A percentile compares a stretch with the other conserved stretches of the same genome.
Conservation (phyloP, 2,113 vertebrate genomes). For the Neopipo cinnamomea region DNA sequence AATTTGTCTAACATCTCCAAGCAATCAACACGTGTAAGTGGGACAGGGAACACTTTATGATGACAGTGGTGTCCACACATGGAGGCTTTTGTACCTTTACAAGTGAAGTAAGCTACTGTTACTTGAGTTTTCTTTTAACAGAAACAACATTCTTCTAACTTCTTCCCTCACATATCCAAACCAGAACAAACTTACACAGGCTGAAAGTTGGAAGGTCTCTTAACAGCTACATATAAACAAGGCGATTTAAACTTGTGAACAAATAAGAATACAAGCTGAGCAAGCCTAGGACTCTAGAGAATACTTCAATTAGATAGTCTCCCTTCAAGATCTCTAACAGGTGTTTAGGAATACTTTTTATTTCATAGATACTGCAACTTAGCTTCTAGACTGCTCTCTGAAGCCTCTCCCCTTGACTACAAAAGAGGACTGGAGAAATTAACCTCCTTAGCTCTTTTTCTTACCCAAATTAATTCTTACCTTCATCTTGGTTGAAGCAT, state of each 20-base stretch:
- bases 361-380: background rate
- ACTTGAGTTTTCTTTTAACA: background rate
- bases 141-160: background rate
- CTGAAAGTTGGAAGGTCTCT: background rate
- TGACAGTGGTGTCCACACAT: background rate
- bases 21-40: background rate
- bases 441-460: background rate
- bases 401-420: background rate
- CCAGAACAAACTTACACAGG: background rate
- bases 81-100: background rate
- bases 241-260: background rate
- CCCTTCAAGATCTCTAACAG: background rate
- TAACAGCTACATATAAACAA: background rate
- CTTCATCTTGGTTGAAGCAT: constrained; percentile 84
- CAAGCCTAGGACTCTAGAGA: background rate
- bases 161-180: background rate
- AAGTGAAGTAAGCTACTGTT: background rate
- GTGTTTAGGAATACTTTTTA: background rate
- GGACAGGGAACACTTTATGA: background rate
- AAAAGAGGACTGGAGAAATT: background rate
- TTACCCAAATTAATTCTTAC: constrained; percentile 67
- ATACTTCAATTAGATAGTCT: background rate
- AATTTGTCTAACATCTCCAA: background rate
- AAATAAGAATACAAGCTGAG: background rate
- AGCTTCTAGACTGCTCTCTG: background rate